Base-by-base conservation (phyloP, 2,797 vertebrate genomes). In the Sarcophilus harrisii region DNA sequence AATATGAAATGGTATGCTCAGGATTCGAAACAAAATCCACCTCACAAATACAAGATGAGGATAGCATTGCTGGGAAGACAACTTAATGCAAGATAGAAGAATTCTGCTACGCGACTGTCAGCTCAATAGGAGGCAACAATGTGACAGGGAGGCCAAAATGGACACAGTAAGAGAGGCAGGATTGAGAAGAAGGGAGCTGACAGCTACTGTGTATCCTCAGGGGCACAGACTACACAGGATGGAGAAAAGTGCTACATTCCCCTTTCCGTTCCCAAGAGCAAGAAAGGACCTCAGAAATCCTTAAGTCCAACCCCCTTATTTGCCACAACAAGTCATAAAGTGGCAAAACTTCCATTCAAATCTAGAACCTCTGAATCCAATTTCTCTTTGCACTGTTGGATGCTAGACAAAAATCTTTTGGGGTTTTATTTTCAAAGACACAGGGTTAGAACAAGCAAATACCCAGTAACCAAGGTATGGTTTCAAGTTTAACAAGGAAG, bases 401-500 rank as follows among this genome's bases (percentile, higher is more conserved):
- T 89, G 58, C 93, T 87, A 32, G 66, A 89, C n/a, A 81, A 59
- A 91, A 81, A 13, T 91, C 59, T 94, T 92, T n/a, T 81, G 91
- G 90, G 57, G 4, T 54, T 94, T 93, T 93, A 45, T 90, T 95
- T 81, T 58, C 18, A 94, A 94, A 87, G 45, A 62, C n/a, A 57
- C 49, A 59, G 58, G 55, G 57, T 94, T 62, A 92, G 66, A 92
- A 49, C 57, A 62, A 95, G 93, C 94, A 62, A 57, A 94, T 29
- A 91, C 55, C 89, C 89, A 21, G 95, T 28, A 29, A 89, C 58
- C 94, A 94, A 92, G n/a, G 92, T 45, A 96, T n/a, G 93, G 4
- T 66, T 96, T 95, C 90, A 94, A 90, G 18, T 95, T 89, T 95
- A 94, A 29, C 32, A 91, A 60, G 90, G 52, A 93, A 11, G 55